Evolutionary conservation across 2,113 vertebrate genomes (phyloP), one percentile per base, ranked within the genome.

Genomic region (Synodontis membranacea): DNA sequence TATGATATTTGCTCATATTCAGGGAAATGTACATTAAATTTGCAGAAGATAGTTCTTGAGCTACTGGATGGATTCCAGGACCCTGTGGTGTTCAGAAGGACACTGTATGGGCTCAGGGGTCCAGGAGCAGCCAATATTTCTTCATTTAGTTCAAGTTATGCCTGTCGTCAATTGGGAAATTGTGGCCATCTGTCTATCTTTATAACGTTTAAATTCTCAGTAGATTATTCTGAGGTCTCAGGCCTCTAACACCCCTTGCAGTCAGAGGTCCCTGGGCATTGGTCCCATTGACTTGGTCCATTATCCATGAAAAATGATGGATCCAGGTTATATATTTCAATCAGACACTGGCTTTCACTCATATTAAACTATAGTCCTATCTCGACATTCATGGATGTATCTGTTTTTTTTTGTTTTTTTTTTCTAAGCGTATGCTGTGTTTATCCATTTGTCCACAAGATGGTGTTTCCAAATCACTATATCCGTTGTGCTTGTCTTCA

Each of bases 181-280:
- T 78, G 74, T 21, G 14, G 44, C 74, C 42, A 76, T 76, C 14
- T 76, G 28, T 48, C 44, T 76, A 19, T 76, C 44, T 76, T n/a
- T 76, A n/a, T 76, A 48, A 75, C n/a, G 25, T 48, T 48, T 48
- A n/a, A 75, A 76, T 76, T 31, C 74, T 76, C 44, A 76, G 74
- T 31, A 76, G 11, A 75, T 48, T 15, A 75, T 75, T 48, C 39
- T 10, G 70, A 44, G 70, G 11, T 74, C 44, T 48, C 74, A 44
- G 23, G 37, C 4, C 68, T 72, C 9, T 10, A 72, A 25, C 39
- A 72, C 8, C 44, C 25, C 44, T 76, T 76, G 44, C 74, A 76
- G 44, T n/a, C 28, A 48, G 39, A 46, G 74, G 12, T 78, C 28
- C 74, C 15, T 19, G n/a, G 46, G 31, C 46, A 50, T 50, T 50